Conservation (phyloP, 2,888 invertebrate species). For the Uropetala carovei region DNA sequence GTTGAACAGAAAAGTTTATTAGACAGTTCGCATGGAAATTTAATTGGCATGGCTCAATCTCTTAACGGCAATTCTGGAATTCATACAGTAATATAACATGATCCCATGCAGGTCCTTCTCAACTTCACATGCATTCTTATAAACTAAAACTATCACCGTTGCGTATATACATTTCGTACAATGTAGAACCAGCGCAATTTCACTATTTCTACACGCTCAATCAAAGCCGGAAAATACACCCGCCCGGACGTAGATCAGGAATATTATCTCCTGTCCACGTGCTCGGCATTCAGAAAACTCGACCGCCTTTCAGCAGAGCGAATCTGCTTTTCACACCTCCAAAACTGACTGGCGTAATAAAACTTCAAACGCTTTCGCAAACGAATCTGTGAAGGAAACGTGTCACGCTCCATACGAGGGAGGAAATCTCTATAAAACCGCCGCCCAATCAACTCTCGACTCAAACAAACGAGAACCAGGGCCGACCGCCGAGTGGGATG, state of each 20-base stretch:
- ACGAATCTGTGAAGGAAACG: constrained; percentile 17
- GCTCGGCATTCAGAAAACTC: background rate
- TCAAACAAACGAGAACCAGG: background rate
- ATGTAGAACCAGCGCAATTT: background rate
- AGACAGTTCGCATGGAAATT: no score
- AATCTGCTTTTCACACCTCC: constrained; percentile 18
- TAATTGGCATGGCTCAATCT: no score
- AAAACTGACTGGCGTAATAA: background rate
- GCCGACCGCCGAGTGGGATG: background rate
- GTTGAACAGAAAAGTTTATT: no score
- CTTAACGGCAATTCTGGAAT: no score
- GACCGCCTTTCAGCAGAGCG: background rate
- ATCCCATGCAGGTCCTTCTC: no score
- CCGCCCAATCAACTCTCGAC: constrained; percentile 28
- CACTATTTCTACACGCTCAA: background rate
- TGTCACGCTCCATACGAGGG: background rate
- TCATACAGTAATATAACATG: no score
- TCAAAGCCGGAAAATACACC: background rate
- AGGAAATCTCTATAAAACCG: constrained; percentile 20
- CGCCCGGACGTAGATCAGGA: background rate
- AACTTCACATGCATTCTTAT: no score
- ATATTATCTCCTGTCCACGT: background rate
- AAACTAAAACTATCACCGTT: no score
- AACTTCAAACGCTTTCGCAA: background rate
- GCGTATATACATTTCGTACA: no score